Evolutionary conservation across 1,140 invertebrate genomes (phyloP), one percentile per base, ranked within the genome.

Genomic region (Neocloeon triangulifer): DNA sequence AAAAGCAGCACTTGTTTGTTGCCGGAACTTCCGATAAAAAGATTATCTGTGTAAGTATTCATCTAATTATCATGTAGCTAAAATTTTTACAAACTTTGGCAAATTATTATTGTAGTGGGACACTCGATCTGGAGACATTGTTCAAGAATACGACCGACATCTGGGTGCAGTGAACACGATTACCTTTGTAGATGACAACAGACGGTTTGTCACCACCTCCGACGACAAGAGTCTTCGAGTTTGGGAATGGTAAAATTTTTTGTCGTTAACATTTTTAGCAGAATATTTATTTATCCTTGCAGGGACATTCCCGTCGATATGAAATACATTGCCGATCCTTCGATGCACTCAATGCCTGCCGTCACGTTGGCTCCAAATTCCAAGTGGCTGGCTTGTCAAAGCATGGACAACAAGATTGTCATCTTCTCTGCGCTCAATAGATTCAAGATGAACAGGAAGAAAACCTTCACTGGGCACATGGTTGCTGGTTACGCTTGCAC

Each of bases 321-420:
- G 75, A 98, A 98, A 52, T 96, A 98, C 49, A 98, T 99, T 44
- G 92, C 94, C n/a, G 94, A 99, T 60, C 92, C 94, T 2, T 77
- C 81, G 2, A 95, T 99, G 86, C 94, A 99, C 58, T 96, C 91
- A 4, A 95, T 98, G 75, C 95, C 95, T 1, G 76, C 88, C 2
- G 89, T 97, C 1, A 86, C 86, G 0, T 59, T 77, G 10, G 78
- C 89, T 1, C 91, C 88, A 2, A 98, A 97, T 61, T 79, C 85
- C 45, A 98, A 98, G 58, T 99, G 94, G 92, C 59, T 98, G 25
- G 91, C 92, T 1, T 98, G 94, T 53, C 95, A 99, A 53, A 89
- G 82, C 36, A 91, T 99, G 82, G 94, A 99, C 56, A 99, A 98
- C 51, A 96, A 97, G 59, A 84, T 99, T 25, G 75, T 91, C 8